These are phyloP conservation scores for Atta colombica DNA, from an alignment of 1,140 invertebrate genomes.

Conservation along the genomic window DNA sequence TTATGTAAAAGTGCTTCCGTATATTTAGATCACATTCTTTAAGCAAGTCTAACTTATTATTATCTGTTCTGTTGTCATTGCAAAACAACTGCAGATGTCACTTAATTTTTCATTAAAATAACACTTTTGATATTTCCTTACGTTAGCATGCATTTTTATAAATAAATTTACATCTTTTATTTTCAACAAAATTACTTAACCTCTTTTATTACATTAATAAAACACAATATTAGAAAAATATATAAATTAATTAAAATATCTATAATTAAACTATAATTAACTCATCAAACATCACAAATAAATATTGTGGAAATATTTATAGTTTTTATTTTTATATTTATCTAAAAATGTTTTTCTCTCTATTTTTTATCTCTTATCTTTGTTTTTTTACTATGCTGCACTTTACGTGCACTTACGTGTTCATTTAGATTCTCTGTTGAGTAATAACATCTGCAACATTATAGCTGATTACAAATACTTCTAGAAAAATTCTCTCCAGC, in stretches of 20 bases:
- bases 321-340: not conserved
- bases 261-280: not conserved
- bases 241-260: not conserved
- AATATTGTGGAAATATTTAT: not conserved
- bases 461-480: conserved; percentile 9
- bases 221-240: not conserved
- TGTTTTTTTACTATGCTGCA: not conserved
- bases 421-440: conserved; percentile 6
- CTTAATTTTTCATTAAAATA: not conserved
- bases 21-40: conserved; percentile 26
- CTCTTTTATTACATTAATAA: not conserved
- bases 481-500: not conserved
- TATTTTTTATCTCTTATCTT: not conserved
- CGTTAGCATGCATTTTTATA: not conserved
- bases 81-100: not conserved
- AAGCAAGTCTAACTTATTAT: not conserved
- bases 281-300: not conserved
- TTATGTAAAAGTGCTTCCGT: not conserved
- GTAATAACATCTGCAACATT: conserved; percentile 8
- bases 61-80: conserved; percentile 19
- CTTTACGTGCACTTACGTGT: not conserved
- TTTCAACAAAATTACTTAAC: not conserved
- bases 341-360: not conserved
- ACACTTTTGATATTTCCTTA: conserved; percentile 5
- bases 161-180: not conserved